phyloP scores from a whole-genome alignment of 2,113 vertebrate genomes.

The Phaethon lepturus region DNA sequence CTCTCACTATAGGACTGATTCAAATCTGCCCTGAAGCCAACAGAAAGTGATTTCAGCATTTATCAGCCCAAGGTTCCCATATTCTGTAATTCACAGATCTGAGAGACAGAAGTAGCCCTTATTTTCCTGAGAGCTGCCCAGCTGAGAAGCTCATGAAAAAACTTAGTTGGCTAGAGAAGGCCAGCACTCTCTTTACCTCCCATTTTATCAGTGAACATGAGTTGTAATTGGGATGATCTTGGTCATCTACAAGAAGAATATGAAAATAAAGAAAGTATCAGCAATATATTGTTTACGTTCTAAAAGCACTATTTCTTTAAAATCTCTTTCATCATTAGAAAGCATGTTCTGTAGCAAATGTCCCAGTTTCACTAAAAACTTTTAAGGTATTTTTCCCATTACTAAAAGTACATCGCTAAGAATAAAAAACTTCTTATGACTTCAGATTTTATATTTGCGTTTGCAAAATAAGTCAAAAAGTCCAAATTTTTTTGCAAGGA shows the following conservation, averaged over 20 bases:
- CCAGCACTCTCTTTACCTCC: not conserved
- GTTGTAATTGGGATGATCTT: not conserved
- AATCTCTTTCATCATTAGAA: not conserved
- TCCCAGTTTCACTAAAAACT: too few relatives aligned
- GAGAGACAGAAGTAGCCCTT: not conserved
- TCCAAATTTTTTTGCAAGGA: not conserved
- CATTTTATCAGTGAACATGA: not conserved
- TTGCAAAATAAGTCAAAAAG: not conserved
- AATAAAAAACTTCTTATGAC: not conserved
- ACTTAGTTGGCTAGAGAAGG: not conserved
- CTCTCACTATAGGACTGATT: constrained; percentile 13
- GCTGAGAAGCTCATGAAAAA: not conserved
- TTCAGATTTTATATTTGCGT: not conserved
- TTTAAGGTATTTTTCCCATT: not conserved
- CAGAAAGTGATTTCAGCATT: not conserved
- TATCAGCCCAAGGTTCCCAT: not conserved
- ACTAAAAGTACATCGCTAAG: not conserved
- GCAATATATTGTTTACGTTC: not conserved
- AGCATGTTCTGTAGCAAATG: not conserved
- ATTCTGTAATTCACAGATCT: constrained; percentile 32
- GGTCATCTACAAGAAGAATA: not conserved
- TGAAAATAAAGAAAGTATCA: not conserved
- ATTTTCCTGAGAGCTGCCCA: constrained; percentile 12
- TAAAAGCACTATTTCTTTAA: not conserved
- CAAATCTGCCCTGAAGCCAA: not conserved